Conservation (phyloP, 2,888 invertebrate species). For the Ectemnius cavifrons region DNA sequence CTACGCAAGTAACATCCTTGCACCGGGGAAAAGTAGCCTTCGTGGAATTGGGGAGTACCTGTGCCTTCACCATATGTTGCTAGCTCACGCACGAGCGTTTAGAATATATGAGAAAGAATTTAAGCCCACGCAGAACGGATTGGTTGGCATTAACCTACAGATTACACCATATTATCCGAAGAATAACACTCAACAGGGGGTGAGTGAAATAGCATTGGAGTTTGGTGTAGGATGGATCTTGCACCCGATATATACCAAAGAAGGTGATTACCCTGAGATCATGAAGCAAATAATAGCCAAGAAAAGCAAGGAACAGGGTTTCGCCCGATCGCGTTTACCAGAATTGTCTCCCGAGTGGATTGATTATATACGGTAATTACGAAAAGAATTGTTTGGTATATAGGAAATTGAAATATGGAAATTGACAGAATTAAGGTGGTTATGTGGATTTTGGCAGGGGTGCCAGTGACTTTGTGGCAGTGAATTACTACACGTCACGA, state of each 20-base stretch:
- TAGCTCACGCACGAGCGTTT: conserved; percentile 85
- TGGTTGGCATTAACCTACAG: conserved; percentile 59
- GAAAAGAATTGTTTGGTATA: not conserved
- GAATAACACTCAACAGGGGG: conserved; percentile 41
- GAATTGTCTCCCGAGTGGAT: conserved; percentile 80
- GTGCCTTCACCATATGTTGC: conserved; percentile 85
- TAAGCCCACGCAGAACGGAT: conserved; percentile 80
- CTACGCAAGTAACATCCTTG: conserved; percentile 75
- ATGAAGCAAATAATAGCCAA: conserved; percentile 77
- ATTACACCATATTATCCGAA: conserved; percentile 50
- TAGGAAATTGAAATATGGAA: no score
- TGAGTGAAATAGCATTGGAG: conserved; percentile 65
- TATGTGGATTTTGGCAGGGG: conserved; percentile 15
- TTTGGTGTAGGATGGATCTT: conserved; percentile 78
- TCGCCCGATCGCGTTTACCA: conserved; percentile 77
- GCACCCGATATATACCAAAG: conserved; percentile 78
- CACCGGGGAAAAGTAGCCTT: conserved; percentile 53
- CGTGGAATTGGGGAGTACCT: conserved; percentile 83
- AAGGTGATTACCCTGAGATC: conserved; percentile 79
- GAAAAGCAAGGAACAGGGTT: conserved; percentile 77
- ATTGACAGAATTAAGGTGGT: no score
- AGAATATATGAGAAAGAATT: conserved; percentile 83
- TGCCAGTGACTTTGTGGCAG: conserved; percentile 65
- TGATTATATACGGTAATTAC: conserved; percentile 76
- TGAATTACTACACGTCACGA: conserved; percentile 69